phyloP scores from a whole-genome alignment of 30 jellyfish, hydroid and myxozoan genomes.

The Hydra vulgaris region DNA sequence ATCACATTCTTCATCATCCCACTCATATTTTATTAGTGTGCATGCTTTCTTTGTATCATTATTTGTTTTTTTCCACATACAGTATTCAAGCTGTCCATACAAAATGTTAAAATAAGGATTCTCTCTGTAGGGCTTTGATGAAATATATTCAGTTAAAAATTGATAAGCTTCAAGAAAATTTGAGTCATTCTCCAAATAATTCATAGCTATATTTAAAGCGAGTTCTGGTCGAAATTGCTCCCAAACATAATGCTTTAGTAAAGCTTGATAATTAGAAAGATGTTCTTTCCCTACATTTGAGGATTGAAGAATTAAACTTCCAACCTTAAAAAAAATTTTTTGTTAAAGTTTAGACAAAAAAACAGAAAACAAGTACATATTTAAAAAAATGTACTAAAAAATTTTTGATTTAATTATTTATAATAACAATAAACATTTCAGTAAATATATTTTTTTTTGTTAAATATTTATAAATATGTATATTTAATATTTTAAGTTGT shows the following conservation, averaged over 20 bases:
- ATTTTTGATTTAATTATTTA: too few species aligned
- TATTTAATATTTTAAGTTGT: too few species aligned
- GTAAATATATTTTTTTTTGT: too few species aligned
- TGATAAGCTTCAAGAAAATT: slow-evolving; percentile 14
- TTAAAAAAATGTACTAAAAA: too few species aligned
- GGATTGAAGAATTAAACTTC: slow-evolving; percentile 6
- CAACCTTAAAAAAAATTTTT: slow-evolving; percentile 3
- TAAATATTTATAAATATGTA: too few species aligned
- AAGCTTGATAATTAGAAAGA: slow-evolving; percentile 1
- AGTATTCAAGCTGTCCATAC: slow-evolving; percentile 22
- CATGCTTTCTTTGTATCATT: not conserved
- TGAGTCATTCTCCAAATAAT: not conserved
- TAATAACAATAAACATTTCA: too few species aligned
- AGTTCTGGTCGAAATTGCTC: not conserved
- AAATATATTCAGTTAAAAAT: slow-evolving; percentile 7
- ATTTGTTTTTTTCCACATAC: slow-evolving; percentile 6
- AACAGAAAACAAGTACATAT: too few species aligned
- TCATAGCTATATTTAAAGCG: not conserved
- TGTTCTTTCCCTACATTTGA: not conserved
- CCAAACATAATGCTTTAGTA: not conserved
- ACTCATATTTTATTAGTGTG: not conserved
- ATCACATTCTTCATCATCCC: slow-evolving; percentile 12
- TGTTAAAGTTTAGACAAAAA: not conserved
- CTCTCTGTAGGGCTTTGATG: not conserved
- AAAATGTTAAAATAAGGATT: slow-evolving; percentile 6